Conservation (phyloP, 2,113 vertebrate genomes). For the Myotis yumanensis region DNA sequence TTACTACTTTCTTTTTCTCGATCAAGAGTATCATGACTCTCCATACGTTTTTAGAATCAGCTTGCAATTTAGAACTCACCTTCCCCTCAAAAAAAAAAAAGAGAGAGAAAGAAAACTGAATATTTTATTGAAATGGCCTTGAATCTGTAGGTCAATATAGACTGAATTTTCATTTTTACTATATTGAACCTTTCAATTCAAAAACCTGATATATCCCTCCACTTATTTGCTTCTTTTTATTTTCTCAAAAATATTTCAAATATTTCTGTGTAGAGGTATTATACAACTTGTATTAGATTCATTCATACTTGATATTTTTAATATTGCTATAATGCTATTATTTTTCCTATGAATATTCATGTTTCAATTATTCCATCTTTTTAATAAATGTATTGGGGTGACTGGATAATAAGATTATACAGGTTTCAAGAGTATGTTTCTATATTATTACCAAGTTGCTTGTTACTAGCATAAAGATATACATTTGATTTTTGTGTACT, state of each 20-base stretch:
- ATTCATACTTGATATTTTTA: not conserved
- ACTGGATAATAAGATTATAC: not conserved
- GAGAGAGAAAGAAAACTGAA: not conserved
- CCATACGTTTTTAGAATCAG: not conserved
- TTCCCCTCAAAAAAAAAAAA: not conserved
- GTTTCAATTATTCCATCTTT: not conserved
- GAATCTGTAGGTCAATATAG: not conserved
- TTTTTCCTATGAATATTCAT: not conserved
- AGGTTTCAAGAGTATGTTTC: not conserved
- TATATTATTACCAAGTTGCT: conserved; percentile 6
- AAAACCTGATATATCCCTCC: not conserved
- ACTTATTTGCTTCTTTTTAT: not conserved
- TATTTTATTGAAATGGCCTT: not conserved
- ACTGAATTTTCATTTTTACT: not conserved
- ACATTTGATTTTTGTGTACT: not conserved
- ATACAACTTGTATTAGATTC: not conserved
- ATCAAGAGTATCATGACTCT: not conserved
- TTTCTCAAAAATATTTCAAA: not conserved
- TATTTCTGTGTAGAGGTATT: not conserved
- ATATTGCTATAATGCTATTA: not conserved
- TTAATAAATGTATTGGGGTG: not conserved
- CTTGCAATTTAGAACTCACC: not conserved
- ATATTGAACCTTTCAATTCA: not conserved
- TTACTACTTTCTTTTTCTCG: not conserved
- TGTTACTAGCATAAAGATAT: not conserved